Percentiles rank a stretch among this genome's conserved stretches.
These are phyloP conservation scores for Volucella zonaria DNA, from an alignment of 2,888 invertebrate genomes.

Conservation along the genomic window DNA sequence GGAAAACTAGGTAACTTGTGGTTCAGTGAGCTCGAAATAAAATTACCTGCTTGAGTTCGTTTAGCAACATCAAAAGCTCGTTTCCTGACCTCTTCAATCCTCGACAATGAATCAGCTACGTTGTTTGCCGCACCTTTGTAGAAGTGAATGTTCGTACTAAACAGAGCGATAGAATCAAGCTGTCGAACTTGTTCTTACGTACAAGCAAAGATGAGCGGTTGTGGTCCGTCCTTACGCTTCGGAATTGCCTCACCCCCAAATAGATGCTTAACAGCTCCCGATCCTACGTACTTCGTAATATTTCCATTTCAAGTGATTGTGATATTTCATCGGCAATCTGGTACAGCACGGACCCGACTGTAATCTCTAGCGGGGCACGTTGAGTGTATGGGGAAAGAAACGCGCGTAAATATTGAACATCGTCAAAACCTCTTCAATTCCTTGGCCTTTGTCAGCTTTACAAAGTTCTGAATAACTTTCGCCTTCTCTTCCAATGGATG, in stretches of 20 bases:
- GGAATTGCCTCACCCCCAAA: conserved; percentile 61
- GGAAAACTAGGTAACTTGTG: too few species aligned
- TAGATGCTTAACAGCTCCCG: conserved; percentile 79
- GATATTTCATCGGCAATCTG: conserved; percentile 32
- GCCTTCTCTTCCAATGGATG: conserved; percentile 58
- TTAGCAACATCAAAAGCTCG: conserved; percentile 21
- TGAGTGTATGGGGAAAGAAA: conserved; percentile 56
- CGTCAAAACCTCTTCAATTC: too few species aligned
- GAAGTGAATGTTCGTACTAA: too few species aligned
- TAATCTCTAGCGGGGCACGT: too few species aligned
- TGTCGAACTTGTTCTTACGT: conserved; percentile 51
- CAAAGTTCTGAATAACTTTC: conserved; percentile 73
- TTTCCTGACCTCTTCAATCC: conserved; percentile 60
- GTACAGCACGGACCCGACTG: conserved; percentile 62
- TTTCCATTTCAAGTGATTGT: conserved; percentile 76
- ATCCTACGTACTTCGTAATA: conserved; percentile 78
- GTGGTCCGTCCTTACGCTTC: conserved; percentile 68
- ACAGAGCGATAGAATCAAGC: conserved; percentile 47
- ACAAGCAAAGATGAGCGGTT: conserved; percentile 76
- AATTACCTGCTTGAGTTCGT: too few species aligned
- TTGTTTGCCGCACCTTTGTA: too few species aligned
- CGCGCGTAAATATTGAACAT: too few species aligned
- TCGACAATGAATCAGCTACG: conserved; percentile 72
- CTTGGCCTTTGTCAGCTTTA: too few species aligned
- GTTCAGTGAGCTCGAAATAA: too few species aligned